Evolutionary conservation across 2,113 vertebrate genomes (phyloP).

Genomic region (Hypanus sabinus): DNA sequence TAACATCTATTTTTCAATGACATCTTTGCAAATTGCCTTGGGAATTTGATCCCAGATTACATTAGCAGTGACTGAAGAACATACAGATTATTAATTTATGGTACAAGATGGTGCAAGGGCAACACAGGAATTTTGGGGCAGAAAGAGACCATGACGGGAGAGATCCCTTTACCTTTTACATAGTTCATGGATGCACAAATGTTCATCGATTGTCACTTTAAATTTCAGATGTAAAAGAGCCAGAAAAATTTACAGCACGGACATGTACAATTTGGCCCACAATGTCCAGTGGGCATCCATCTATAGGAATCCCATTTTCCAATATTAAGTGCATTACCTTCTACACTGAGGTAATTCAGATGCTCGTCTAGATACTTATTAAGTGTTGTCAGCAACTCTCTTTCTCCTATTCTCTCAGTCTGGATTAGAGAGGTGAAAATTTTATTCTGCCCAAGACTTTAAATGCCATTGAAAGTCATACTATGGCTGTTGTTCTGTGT

Average conservation of each 20-base stretch:
- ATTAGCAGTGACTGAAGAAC: not conserved
- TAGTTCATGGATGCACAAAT: not conserved
- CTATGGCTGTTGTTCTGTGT: not conserved
- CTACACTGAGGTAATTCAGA: no score
- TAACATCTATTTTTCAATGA: not conserved
- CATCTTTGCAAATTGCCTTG: not conserved
- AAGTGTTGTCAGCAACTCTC: no score
- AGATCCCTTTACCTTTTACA: not conserved
- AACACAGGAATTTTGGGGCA: not conserved
- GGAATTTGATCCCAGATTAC: not conserved
- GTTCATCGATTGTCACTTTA: not conserved
- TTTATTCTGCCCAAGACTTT: not conserved
- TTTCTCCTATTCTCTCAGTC: no score
- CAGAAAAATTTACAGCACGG: no score
- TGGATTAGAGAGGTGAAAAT: not conserved
- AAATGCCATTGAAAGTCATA: not conserved
- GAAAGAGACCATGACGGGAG: not conserved
- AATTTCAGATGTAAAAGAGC: not conserved
- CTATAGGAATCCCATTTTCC: no score
- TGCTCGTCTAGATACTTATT: no score
- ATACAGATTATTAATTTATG: not conserved
- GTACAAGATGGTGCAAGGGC: not conserved
- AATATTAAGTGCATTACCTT: no score
- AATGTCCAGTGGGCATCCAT: no score
- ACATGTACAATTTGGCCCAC: no score